Base-by-base conservation (phyloP, 1,140 invertebrate species). In the Dendroctonus valens region DNA sequence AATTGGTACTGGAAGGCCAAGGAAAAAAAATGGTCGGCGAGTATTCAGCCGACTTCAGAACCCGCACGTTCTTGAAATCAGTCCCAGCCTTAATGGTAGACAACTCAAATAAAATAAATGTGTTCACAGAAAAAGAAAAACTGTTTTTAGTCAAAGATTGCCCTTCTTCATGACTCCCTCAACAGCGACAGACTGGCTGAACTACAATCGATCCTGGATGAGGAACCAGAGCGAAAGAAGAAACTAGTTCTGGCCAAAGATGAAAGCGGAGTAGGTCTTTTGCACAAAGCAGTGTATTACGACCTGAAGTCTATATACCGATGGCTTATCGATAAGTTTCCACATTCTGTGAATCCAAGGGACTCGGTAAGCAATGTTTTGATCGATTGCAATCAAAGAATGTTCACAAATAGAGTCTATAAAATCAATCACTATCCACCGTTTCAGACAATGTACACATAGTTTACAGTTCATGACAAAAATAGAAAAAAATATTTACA, bases 201-300 rank as follows among this genome's bases (percentile, higher is more conserved):
- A 70, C 79, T 87, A 2, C 81, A 87, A 76, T 79, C 80, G n/a
- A 75, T 87, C 7, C 70, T 89, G 12, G 82, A 85, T 44, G 80
- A 77, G n/a, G 83, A 84, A 11, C 79, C 81, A 14, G 83, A 83
- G 46, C 82, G 83, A n/a, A 82, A 82, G 12, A 85, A 84, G 70
- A 85, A 84, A 70, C 80, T 90, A 59, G 85, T 87, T 0, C 75
- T 86, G 53, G 88, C 89, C 15, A 86, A 88, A 72, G 91, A 93
- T 77, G 81, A 84, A 37, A 81, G 85, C n/a, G 91, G 91, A 5
- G 84, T 87, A 39, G 87, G 89, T 6, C 77, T 93, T 39, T 75
- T 93, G 41, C 90, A 94, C 78, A 91, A 94, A 78, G 88, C 90
- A 0, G 85, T 94, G 7, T 87, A 88, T 69, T 86, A 91, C 76